These are phyloP conservation scores for Paraplagusia blochii DNA, from an alignment of 2,113 vertebrate genomes.

Conservation along the genomic window DNA sequence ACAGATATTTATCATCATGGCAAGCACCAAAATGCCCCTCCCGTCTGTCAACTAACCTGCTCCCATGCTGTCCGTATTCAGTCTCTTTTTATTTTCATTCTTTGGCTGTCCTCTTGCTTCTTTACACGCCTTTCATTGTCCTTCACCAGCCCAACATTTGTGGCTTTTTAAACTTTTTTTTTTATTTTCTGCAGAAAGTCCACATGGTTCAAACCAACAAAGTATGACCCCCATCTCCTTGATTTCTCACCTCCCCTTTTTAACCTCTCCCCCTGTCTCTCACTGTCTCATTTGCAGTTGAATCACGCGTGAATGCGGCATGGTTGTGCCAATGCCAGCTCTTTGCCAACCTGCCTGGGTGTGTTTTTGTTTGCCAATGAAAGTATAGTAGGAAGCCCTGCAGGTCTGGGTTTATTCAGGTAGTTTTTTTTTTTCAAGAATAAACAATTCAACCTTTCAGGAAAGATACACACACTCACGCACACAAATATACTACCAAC, in stretches of 20 bases:
- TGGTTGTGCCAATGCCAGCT: constrained; percentile 74
- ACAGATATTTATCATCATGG: constrained; percentile 38
- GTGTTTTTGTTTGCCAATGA: constrained; percentile 61
- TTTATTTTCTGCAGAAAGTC: constrained; percentile 37
- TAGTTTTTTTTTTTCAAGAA: constrained; percentile 50
- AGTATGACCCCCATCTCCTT: constrained; percentile 44
- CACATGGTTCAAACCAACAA: constrained; percentile 46
- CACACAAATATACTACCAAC: too few species aligned
- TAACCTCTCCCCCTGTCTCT: constrained; percentile 60
- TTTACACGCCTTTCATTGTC: constrained; percentile 44
- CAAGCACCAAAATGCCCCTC: constrained; percentile 53
- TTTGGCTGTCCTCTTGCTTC: constrained; percentile 45
- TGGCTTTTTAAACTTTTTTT: constrained; percentile 53
- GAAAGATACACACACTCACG: neutral
- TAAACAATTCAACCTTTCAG: constrained; percentile 36
- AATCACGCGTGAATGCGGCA: constrained; percentile 77
- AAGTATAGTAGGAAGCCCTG: constrained; percentile 53
- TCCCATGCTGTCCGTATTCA: constrained; percentile 50
- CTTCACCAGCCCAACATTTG: constrained; percentile 52
- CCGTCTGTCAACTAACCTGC: constrained; percentile 43
- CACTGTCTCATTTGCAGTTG: constrained; percentile 70
- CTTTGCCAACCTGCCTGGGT: constrained; percentile 71
- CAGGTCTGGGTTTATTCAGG: constrained; percentile 52
- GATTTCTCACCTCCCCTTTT: constrained; percentile 59
- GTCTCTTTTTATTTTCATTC: constrained; percentile 48